Conservation (phyloP, 2,888 invertebrate species). For the Seira ritae region DNA sequence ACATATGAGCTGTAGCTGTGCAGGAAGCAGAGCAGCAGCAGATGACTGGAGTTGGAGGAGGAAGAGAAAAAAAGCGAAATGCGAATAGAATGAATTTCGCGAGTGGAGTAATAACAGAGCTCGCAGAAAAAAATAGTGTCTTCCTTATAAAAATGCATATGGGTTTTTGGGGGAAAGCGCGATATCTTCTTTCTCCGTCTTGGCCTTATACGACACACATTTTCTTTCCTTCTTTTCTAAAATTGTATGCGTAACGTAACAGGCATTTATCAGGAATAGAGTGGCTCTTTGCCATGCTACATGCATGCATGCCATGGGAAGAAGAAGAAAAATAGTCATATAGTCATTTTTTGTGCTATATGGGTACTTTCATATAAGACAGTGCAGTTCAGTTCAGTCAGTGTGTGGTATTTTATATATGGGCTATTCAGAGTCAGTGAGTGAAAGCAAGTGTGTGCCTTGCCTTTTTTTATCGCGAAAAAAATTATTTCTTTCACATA, state of each 20-base stretch:
- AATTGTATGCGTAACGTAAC: conserved; percentile 9
- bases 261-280: conserved; percentile 2
- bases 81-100: background rate
- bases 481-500: too few relatives aligned
- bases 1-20: background rate
- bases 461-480: too few relatives aligned
- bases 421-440: too few relatives aligned
- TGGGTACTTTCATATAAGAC: too few relatives aligned
- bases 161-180: background rate
- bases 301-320: too few relatives aligned
- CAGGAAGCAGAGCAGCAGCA: conserved; percentile 56
- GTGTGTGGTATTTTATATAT: too few relatives aligned
- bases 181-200: conserved; percentile 4
- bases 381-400: too few relatives aligned
- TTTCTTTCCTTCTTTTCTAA: background rate
- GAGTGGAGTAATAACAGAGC: conserved; percentile 48
- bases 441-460: too few relatives aligned
- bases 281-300: too few relatives aligned
- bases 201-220: background rate
- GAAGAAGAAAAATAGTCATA: too few relatives aligned
- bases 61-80: conserved; percentile 28
- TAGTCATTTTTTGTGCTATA: too few relatives aligned
- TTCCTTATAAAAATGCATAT: conserved; percentile 33
- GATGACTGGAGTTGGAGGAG: conserved; percentile 52
- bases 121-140: conserved; percentile 39